These are phyloP conservation scores for Aleiodes sp. DNA, from an alignment of 1,140 invertebrate genomes.

Conservation along the genomic window DNA sequence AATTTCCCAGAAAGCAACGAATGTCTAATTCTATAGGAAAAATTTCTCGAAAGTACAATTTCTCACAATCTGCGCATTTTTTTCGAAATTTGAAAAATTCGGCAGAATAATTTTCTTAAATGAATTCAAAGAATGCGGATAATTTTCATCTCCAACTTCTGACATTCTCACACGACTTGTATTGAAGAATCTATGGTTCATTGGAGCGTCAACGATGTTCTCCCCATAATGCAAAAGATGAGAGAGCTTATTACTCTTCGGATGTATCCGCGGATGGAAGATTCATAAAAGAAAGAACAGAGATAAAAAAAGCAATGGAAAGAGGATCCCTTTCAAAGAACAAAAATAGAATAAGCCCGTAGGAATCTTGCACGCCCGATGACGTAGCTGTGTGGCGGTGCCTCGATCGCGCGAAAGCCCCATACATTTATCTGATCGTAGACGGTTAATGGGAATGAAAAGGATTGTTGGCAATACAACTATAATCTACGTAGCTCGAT, in stretches of 20 bases:
- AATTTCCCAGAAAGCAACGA: too few species aligned
- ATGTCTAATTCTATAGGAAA: too few species aligned
- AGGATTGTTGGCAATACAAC: neutral
- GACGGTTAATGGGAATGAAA: neutral
- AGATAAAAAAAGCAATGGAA: neutral
- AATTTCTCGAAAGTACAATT: too few species aligned
- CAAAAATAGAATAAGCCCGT: slow-evolving; percentile 11
- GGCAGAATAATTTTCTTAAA: neutral
- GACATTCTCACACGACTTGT: slow-evolving; percentile 18
- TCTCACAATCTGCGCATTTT: neutral
- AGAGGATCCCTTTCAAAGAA: neutral
- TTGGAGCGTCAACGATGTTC: slow-evolving; percentile 10
- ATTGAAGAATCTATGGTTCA: slow-evolving; percentile 14
- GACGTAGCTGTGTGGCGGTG: neutral
- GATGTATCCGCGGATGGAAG: neutral
- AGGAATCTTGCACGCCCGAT: slow-evolving; percentile 7
- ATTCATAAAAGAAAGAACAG: neutral
- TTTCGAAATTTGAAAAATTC: neutral
- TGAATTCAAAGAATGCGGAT: slow-evolving; percentile 2
- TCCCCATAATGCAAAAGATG: slow-evolving; percentile 6
- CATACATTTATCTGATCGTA: slow-evolving; percentile 34
- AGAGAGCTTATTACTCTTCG: slow-evolving; percentile 5
- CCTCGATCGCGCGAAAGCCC: slow-evolving; percentile 19
- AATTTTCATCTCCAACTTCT: slow-evolving; percentile 1
- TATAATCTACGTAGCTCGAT: neutral